Percentiles rank a stretch among this genome's conserved stretches.
phyloP scores from a whole-genome alignment of 92 coral and sea anemone genomes.

The Palythoa heliodiscus region DNA sequence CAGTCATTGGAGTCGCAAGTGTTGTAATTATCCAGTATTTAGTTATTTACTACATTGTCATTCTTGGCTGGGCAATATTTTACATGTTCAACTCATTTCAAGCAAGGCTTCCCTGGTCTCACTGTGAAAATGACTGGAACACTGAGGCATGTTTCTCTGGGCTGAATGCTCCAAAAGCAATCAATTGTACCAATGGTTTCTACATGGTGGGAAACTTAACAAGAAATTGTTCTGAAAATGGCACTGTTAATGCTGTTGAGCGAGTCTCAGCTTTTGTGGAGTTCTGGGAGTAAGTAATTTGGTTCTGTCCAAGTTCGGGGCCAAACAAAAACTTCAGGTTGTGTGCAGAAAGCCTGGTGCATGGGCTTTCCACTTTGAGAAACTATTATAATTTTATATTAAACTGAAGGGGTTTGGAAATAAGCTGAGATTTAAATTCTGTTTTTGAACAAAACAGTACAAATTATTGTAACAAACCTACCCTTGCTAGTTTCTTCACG shows the following conservation, averaged over 20 bases:
- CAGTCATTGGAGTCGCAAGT: conserved; percentile 90
- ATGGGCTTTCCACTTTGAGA: too few relatives aligned
- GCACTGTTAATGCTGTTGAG: neutral
- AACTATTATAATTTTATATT: too few relatives aligned
- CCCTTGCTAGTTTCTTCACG: too few relatives aligned
- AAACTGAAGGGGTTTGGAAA: too few relatives aligned
- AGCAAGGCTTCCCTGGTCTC: conserved; percentile 79
- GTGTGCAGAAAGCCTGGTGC: too few relatives aligned
- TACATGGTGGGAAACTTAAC: conserved; percentile 45
- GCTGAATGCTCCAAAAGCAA: conserved; percentile 15
- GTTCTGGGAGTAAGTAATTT: conserved; percentile 80
- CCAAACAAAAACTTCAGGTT: too few relatives aligned
- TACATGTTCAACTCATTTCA: conserved; percentile 89
- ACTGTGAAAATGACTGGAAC: conserved; percentile 81
- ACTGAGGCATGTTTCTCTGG: conserved; percentile 61
- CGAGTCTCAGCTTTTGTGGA: conserved; percentile 74
- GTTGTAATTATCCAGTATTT: conserved; percentile 74
- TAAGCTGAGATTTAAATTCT: too few relatives aligned
- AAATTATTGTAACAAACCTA: too few relatives aligned
- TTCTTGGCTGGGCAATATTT: conserved; percentile 80
- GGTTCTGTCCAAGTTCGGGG: neutral
- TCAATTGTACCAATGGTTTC: conserved; percentile 43
- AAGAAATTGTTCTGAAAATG: conserved; percentile 39
- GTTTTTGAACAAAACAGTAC: too few relatives aligned
- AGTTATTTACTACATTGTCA: conserved; percentile 81